phyloP scores from a whole-genome alignment of 2,113 vertebrate species.

The Hymenochirus boettgeri region DNA sequence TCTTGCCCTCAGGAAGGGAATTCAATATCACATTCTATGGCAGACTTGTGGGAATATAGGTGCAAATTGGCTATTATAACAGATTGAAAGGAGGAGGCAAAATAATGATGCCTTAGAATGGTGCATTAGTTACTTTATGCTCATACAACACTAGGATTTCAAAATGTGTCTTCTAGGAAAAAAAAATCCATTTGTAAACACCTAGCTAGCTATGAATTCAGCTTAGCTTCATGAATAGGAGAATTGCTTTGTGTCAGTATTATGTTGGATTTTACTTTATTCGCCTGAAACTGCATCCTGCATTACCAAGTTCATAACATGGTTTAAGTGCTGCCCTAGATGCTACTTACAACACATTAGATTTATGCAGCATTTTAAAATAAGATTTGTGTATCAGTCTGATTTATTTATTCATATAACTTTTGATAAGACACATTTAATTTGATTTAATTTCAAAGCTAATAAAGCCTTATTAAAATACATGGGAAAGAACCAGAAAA shows the following conservation, averaged over 20 bases:
- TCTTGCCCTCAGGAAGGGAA: no score
- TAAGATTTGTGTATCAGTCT: slow-evolving; percentile 8
- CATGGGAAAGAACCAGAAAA: no score
- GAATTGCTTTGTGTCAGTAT: slow-evolving; percentile 1
- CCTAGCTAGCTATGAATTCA: neutral
- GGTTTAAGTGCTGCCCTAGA: neutral
- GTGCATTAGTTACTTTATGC: neutral
- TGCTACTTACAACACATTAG: slow-evolving; percentile 8
- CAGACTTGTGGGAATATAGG: neutral
- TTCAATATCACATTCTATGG: neutral
- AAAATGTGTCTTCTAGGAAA: neutral
- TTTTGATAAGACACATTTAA: neutral
- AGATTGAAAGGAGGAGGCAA: neutral
- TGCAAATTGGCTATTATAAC: neutral
- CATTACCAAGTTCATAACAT: slow-evolving; percentile 2
- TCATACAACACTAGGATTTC: neutral
- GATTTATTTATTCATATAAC: neutral
- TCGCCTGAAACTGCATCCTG: neutral
- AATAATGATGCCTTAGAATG: neutral
- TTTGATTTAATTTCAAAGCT: neutral
- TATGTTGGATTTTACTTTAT: neutral
- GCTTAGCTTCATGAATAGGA: slow-evolving; percentile 2
- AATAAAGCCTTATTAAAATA: no score
- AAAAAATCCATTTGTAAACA: neutral
- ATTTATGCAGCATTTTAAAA: slow-evolving; percentile 12